phyloP scores from a whole-genome alignment of 2,888 invertebrate genomes.

The Tenodera sinensis region DNA sequence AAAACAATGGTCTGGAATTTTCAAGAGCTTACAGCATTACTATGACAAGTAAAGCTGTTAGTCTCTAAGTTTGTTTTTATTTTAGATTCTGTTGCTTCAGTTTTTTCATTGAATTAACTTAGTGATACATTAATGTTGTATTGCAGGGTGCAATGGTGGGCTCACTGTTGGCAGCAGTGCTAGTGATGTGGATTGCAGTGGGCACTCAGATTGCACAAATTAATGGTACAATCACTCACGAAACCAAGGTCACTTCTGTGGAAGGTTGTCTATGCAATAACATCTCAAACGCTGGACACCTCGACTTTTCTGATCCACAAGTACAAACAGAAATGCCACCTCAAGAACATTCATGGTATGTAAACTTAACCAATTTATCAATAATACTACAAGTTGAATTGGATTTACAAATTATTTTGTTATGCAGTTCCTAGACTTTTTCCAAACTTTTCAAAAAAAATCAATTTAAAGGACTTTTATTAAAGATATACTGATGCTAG shows the following conservation, averaged over 20 bases:
- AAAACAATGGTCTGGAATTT: too few relatives aligned
- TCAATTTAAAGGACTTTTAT: too few relatives aligned
- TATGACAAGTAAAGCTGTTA: too few relatives aligned
- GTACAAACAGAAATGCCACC: background rate
- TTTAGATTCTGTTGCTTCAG: too few relatives aligned
- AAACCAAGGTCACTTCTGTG: constrained; percentile 50
- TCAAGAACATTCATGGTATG: background rate
- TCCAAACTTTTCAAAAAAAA: too few relatives aligned
- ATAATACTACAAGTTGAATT: too few relatives aligned
- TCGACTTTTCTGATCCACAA: background rate
- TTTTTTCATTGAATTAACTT: too few relatives aligned
- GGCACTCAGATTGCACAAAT: constrained; percentile 62
- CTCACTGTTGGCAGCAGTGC: constrained; percentile 54
- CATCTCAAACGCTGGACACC: constrained; percentile 31
- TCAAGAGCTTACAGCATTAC: too few relatives aligned
- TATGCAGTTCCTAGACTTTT: too few relatives aligned
- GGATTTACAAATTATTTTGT: too few relatives aligned
- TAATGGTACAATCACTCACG: constrained; percentile 44
- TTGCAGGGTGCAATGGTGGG: constrained; percentile 63
- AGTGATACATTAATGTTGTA: background rate
- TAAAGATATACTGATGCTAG: too few relatives aligned
- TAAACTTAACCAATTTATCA: background rate
- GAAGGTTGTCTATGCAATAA: constrained; percentile 53
- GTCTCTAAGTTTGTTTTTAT: too few relatives aligned
- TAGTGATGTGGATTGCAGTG: constrained; percentile 63